These are phyloP conservation scores for Typhlomys cinereus DNA, from an alignment of 2,113 vertebrate species.

Conservation along the genomic window DNA sequence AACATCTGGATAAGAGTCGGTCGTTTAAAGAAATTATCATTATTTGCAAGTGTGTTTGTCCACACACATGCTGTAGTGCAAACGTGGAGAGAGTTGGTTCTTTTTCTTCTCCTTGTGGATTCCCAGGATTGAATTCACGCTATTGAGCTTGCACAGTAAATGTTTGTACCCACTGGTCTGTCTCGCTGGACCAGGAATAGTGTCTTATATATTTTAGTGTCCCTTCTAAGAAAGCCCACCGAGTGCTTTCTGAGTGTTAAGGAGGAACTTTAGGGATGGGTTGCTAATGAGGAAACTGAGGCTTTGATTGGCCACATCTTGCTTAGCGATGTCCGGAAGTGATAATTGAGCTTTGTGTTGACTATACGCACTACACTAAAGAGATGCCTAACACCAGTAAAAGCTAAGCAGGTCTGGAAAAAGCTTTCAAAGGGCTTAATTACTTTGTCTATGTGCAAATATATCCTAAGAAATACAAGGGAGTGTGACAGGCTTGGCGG, in stretches of 20 bases:
- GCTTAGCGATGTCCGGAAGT: background rate
- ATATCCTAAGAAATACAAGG: conserved; percentile 44
- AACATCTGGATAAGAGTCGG: too few relatives aligned
- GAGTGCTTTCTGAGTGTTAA: background rate
- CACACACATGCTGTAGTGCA: too few relatives aligned
- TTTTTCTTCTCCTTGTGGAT: too few relatives aligned
- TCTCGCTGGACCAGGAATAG: too few relatives aligned
- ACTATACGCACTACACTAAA: background rate
- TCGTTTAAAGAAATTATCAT: too few relatives aligned
- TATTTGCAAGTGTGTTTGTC: too few relatives aligned
- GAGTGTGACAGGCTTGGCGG: conserved; percentile 43
- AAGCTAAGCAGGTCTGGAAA: conserved; percentile 25
- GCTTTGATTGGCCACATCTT: background rate
- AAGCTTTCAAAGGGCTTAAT: conserved; percentile 48
- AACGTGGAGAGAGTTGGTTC: too few relatives aligned
- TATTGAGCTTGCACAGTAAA: too few relatives aligned
- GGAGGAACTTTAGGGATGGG: background rate
- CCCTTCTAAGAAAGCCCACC: background rate
- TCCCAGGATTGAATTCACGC: too few relatives aligned
- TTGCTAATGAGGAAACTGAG: background rate
- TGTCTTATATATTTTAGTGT: background rate
- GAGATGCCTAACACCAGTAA: background rate
- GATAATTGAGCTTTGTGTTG: background rate
- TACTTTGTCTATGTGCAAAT: conserved; percentile 48
- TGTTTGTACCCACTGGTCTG: too few relatives aligned